Base-by-base conservation (phyloP, 2,888 invertebrate species). In the Pyrocoelia pectoralis region DNA sequence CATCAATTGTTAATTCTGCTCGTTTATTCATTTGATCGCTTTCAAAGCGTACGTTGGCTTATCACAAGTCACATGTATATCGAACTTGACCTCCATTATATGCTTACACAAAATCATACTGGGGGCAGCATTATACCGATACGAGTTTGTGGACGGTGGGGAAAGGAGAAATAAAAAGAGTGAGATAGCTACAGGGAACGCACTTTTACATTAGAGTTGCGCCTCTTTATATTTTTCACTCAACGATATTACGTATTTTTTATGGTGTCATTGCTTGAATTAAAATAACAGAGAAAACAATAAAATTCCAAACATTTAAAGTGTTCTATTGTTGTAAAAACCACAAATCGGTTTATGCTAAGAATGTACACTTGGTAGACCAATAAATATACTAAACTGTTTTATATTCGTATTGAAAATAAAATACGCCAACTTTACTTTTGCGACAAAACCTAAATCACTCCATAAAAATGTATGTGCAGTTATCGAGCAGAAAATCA, bases 221-320 rank as follows among this genome's bases (percentile, higher is more conserved):
- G n/a, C n/a, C n/a, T n/a, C n/a, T n/a, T n/a, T n/a, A n/a, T n/a
- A n/a, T n/a, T n/a, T n/a, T n/a, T n/a, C n/a, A n/a, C n/a, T n/a
- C n/a, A n/a, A n/a, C n/a, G n/a, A n/a, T n/a, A n/a, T n/a, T 52
- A 49, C 41, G 52, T 57, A 53, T 62, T 61, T 61, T 63, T 56
- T 58, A 58, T 58, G 46, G 57, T 41, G 43, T 13, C 49, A 17
- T 43, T 54, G n/a, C 28, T 29, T 49, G 62, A 56, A 60, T 64
- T 66, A 64, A 62, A 61, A 68, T 64, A 65, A 59, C 64, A 59
- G 29, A 53, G 65, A 64, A 73, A 71, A 76, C 77, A 76, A 77
- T 78, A 77, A 79, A 77, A 79, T 79, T 72, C 75, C 66, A 79
- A 78, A 77, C 72, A 79, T 79, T 79, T 78, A 77, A 79, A 80